Evolutionary conservation across 2,888 invertebrate species (phyloP).

Genomic region (Stegophylla sp.): DNA sequence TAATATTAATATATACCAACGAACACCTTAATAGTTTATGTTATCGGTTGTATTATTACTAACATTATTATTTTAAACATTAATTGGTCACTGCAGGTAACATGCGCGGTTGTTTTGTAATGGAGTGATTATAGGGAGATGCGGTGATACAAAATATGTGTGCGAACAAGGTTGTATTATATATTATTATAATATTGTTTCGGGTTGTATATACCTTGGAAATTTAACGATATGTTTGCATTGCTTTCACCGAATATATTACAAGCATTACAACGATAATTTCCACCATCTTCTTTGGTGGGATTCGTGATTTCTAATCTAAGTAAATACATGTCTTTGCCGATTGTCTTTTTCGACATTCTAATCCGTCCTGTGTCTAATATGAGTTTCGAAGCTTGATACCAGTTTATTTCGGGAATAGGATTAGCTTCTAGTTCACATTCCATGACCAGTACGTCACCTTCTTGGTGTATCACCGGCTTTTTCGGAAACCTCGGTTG

Average conservation of each 20-base stretch:
- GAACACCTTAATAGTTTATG: slow-evolving; percentile 13
- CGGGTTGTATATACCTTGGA: slow-evolving; percentile 81
- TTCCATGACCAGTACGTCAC: slow-evolving; percentile 92
- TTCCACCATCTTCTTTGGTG: slow-evolving; percentile 94
- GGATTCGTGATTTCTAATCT: slow-evolving; percentile 94
- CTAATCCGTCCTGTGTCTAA: slow-evolving; percentile 84
- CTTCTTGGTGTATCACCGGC: slow-evolving; percentile 92
- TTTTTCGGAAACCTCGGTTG: slow-evolving; percentile 96
- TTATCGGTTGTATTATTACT: slow-evolving; percentile 7
- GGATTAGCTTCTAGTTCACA: slow-evolving; percentile 95
- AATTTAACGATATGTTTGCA: slow-evolving; percentile 99
- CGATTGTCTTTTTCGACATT: slow-evolving; percentile 87
- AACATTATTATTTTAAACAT: neutral
- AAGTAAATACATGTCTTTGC: slow-evolving; percentile 89
- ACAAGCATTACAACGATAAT: slow-evolving; percentile 98
- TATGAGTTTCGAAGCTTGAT: slow-evolving; percentile 85
- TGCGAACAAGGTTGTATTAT: slow-evolving; percentile 18
- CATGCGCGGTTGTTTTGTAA: slow-evolving; percentile 52
- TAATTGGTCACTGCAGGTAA: slow-evolving; percentile 30
- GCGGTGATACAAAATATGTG: neutral
- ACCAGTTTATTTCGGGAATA: slow-evolving; percentile 94
- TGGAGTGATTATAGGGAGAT: slow-evolving; percentile 21
- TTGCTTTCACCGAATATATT: slow-evolving; percentile 99
- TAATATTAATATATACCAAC: slow-evolving; percentile 30
- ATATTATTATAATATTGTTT: slow-evolving; percentile 18